Percentiles rank a stretch among this genome's conserved stretches.
phyloP scores from a whole-genome alignment of 2,113 vertebrate genomes.

The Strix uralensis region DNA sequence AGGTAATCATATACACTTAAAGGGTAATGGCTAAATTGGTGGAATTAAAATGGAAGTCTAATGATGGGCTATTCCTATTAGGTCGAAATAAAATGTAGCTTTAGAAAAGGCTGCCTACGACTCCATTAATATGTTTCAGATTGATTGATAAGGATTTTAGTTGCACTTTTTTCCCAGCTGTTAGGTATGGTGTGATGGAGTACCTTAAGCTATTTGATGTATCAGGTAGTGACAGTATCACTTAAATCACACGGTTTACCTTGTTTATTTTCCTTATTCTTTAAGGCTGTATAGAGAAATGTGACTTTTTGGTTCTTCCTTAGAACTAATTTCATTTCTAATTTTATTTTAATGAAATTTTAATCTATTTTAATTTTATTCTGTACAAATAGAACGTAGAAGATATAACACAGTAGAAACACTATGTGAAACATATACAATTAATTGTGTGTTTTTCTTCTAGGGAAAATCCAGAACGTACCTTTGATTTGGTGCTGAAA shows the following conservation, averaged over 20 bases:
- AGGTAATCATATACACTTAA: background rate
- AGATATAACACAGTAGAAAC: background rate
- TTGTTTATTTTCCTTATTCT: background rate
- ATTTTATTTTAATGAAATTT: background rate
- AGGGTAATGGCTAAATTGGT: background rate
- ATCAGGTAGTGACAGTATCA: background rate
- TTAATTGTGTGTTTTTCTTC: conserved; percentile 36
- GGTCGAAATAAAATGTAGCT: background rate
- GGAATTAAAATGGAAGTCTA: background rate
- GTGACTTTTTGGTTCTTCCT: background rate
- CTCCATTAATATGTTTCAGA: background rate
- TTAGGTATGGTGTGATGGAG: background rate
- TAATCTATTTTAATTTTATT: background rate
- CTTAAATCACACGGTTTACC: background rate
- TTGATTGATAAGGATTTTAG: background rate
- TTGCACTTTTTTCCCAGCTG: background rate
- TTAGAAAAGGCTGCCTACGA: background rate
- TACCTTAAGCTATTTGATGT: background rate
- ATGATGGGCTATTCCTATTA: background rate
- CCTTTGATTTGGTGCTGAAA: conserved; percentile 93
- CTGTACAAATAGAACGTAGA: background rate
- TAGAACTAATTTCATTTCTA: background rate
- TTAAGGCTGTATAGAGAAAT: background rate
- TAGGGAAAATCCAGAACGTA: conserved; percentile 94
- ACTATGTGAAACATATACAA: background rate